A percentile compares a stretch with the other conserved stretches of the same genome.
phyloP scores from a whole-genome alignment of 2,113 vertebrate species.

The Tenebrosternarchus preto region DNA sequence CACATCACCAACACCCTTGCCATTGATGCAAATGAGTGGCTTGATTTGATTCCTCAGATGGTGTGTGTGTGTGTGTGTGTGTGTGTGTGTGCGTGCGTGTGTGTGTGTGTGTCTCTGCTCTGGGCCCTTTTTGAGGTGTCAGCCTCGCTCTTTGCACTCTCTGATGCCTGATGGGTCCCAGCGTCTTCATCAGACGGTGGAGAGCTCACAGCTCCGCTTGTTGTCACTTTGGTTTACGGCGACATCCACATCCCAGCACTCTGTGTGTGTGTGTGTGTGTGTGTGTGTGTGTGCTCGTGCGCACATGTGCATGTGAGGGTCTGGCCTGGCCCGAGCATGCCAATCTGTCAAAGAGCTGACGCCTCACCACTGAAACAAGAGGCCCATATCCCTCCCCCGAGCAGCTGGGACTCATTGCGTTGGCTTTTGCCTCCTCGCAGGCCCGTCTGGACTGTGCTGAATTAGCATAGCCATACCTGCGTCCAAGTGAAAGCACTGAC shows the following conservation, averaged over 20 bases:
- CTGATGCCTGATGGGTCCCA: conserved; percentile 30
- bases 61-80: conserved; percentile 32
- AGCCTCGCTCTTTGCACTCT: conserved; percentile 31
- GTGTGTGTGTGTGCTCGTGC: conserved; percentile 5
- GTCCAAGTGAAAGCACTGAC: conserved; percentile 26
- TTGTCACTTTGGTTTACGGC: conserved; percentile 45
- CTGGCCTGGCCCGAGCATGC: conserved; percentile 27
- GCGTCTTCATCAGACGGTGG: conserved; percentile 24
- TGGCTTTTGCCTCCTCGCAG: conserved; percentile 19
- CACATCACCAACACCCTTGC: conserved; percentile 8
- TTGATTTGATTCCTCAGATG: conserved; percentile 39
- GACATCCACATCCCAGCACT: conserved; percentile 11
- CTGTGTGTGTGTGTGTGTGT: conserved; percentile 21
- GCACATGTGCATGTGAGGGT: background rate
- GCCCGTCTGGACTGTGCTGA: background rate
- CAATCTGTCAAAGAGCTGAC: conserved; percentile 47
- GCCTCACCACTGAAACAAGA: conserved; percentile 36
- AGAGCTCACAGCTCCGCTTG: conserved; percentile 18
- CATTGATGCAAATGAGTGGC: conserved; percentile 32
- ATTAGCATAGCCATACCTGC: conserved; percentile 17
- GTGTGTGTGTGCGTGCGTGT: conserved; percentile 19
- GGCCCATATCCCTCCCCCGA: conserved; percentile 32
- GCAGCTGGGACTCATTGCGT: conserved; percentile 38
- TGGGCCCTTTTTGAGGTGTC: conserved; percentile 36
- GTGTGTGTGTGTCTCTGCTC: conserved; percentile 21